Evolutionary conservation across 2,797 vertebrate species (phyloP), one percentile per base, ranked within the genome.

Genomic region (Cynopterus sphinx): DNA sequence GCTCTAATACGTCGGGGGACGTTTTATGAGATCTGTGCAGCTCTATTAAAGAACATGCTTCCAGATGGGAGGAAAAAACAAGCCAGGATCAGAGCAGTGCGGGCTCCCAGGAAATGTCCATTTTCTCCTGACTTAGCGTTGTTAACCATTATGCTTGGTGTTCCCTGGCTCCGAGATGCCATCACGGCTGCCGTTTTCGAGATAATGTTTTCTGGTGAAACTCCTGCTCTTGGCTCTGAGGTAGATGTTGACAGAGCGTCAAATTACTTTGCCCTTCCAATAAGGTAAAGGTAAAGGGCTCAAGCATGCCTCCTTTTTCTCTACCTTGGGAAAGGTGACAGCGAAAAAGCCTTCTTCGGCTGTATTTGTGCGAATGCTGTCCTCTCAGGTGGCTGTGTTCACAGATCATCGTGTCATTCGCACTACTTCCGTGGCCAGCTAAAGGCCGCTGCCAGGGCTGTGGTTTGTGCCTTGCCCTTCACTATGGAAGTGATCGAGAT

Each of bases 351-450:
- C 65, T 31, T 15, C 75, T 28, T 68, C 28, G 79, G 22, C 10
- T 16, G 24, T 46, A 2, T 15, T 1, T 22, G 36, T 1, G 0
- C 2, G 6, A 55, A 22, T 3, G 3, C 90, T 0, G 17, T 11
- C 8, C 33, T 49, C 59, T 4, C 0, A 0, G 5, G 22, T 3
- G 19, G 53, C 9, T 16, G 9, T 15, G 46, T 28, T 28, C 59
- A 10, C 15, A 57, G 57, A 61, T 9, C 26, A 0, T 22, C 26
- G 0, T 9, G 4, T 41, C 1, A 0, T 12, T 28, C 9, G 9
- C 43, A 12, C n/a, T 39, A 13, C 16, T n/a, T 39, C 33, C 16
- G 12, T 3, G 12, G 31, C 19, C 36, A 1, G 31, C 13, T 3
- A 65, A 39, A 73, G 86, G 36, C 19, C 41, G 12, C n/a, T 0